A percentile compares a stretch with the other conserved stretches of the same genome.
Conservation (phyloP, 2,888 invertebrate species). For the Orthosia cruda region DNA sequence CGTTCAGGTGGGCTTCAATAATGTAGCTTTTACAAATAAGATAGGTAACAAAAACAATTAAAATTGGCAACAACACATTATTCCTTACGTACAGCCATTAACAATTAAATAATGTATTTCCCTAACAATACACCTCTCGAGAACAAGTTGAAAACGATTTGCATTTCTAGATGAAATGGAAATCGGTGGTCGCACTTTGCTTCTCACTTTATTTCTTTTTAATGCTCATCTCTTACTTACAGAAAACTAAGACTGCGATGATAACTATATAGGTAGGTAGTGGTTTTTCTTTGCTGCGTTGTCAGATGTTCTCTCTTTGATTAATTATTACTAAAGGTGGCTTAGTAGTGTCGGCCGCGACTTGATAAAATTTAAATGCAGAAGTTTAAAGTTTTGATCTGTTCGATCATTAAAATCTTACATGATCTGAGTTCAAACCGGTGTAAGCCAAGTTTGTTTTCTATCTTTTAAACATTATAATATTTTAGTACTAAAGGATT, state of each 20-base stretch:
- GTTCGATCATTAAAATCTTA: conserved; percentile 96
- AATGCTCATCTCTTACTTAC: neutral
- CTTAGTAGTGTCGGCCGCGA: too few species aligned
- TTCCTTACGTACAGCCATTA: too few species aligned
- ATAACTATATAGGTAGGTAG: too few species aligned
- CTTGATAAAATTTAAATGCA: conserved; percentile 93
- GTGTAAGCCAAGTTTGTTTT: conserved; percentile 97
- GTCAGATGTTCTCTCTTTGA: too few species aligned
- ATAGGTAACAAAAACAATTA: too few species aligned
- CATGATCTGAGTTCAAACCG: conserved; percentile 98
- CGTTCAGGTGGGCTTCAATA: too few species aligned
- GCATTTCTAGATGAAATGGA: neutral
- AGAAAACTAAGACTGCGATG: too few species aligned
- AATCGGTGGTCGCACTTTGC: neutral
- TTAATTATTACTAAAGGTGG: too few species aligned
- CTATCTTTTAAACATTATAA: too few species aligned
- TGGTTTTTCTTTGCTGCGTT: neutral
- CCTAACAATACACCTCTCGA: neutral
- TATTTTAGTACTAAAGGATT: too few species aligned
- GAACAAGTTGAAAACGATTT: conserved; percentile 1
- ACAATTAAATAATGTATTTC: neutral
- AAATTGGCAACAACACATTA: too few species aligned
- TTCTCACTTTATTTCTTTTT: conserved; percentile 6
- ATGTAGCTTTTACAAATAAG: too few species aligned
- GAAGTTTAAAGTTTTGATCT: conserved; percentile 94